phyloP scores from a whole-genome alignment of 2,113 vertebrate species.

The Hyla sarda region DNA sequence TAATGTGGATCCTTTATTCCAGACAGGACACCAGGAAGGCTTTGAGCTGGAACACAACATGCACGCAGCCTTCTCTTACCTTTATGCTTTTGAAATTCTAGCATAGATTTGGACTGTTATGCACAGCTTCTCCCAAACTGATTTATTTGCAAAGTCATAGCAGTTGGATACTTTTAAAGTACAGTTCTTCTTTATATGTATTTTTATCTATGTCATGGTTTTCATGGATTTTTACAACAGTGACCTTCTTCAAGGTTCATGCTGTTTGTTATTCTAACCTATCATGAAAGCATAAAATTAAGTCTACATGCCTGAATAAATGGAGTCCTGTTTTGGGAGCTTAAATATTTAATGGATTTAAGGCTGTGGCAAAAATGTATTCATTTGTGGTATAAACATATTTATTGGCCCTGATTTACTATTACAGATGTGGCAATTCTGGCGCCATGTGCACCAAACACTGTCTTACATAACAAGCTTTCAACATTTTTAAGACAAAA shows the following conservation, averaged over 20 bases:
- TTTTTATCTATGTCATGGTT: conserved; percentile 14
- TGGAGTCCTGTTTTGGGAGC: not conserved
- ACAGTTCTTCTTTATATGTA: not conserved
- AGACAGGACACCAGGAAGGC: conserved; percentile 25
- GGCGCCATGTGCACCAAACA: too few relatives aligned
- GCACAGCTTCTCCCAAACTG: not conserved
- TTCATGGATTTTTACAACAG: not conserved
- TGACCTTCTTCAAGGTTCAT: not conserved
- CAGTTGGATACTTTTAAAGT: not conserved
- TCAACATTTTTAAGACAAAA: too few relatives aligned
- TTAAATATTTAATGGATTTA: not conserved
- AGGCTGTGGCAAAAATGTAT: not conserved
- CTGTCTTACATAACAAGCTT: too few relatives aligned
- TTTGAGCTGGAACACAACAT: conserved; percentile 44
- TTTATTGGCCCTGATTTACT: too few relatives aligned
- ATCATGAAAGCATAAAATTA: not conserved
- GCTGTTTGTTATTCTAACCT: not conserved
- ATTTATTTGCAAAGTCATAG: not conserved
- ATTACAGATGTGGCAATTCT: too few relatives aligned
- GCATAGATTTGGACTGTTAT: not conserved
- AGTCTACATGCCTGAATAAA: not conserved
- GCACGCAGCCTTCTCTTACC: not conserved
- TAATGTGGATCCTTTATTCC: conserved; percentile 34
- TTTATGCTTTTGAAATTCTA: conserved; percentile 31
- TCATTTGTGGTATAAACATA: not conserved